Conservation (phyloP, 1,140 invertebrate genomes). For the Rhagoletis pomonella region DNA sequence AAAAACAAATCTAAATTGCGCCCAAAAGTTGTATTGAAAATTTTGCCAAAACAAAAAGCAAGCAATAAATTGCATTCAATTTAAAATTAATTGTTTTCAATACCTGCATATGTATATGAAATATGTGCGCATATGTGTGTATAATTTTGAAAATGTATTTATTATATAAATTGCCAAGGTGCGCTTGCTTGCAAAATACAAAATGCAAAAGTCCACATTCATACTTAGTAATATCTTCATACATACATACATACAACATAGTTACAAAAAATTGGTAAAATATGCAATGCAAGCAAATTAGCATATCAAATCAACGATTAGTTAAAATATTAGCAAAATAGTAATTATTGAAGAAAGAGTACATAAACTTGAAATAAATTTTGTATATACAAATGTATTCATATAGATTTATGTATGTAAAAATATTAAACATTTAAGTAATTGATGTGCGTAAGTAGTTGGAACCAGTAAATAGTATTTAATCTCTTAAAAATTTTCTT, state of each 20-base stretch:
- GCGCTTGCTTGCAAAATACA: not conserved
- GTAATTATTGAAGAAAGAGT: not conserved
- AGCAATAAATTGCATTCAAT: conserved; percentile 34
- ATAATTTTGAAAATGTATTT: not conserved
- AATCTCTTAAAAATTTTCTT: too few relatives aligned
- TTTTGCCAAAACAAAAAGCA: conserved; percentile 37
- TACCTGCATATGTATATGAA: not conserved
- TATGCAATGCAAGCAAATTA: conserved; percentile 34
- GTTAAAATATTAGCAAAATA: conserved; percentile 31
- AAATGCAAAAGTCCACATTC: not conserved
- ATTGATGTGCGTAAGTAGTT: not conserved
- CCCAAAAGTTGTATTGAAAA: conserved; percentile 32
- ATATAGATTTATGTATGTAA: not conserved
- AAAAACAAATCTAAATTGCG: not conserved
- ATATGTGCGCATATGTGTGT: not conserved
- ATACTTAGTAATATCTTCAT: not conserved
- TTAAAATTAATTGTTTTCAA: conserved; percentile 27
- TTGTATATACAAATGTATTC: not conserved
- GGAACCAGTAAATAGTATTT: not conserved
- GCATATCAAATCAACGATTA: conserved; percentile 49
- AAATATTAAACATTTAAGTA: conserved; percentile 14
- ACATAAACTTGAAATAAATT: not conserved
- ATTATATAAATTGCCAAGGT: not conserved
- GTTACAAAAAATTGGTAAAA: not conserved
- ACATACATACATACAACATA: not conserved